phyloP scores from a whole-genome alignment of 2,113 vertebrate genomes.

The Thunnus maccoyii region DNA sequence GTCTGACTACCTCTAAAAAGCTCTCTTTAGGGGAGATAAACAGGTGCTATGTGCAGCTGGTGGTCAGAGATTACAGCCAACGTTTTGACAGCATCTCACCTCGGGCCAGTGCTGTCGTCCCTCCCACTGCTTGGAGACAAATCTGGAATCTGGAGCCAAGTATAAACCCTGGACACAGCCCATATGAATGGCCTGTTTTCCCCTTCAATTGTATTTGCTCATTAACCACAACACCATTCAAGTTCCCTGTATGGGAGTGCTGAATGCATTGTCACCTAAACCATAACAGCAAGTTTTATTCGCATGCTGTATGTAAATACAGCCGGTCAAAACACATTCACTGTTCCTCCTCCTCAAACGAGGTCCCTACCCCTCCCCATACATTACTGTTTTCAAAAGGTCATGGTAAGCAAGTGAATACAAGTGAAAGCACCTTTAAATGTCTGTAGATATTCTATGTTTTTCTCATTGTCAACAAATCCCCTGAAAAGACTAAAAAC shows the following conservation, averaged over 20 bases:
- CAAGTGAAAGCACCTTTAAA: background rate
- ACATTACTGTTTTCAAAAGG: background rate
- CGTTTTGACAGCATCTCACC: slow-evolving; percentile 62
- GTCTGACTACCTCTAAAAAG: slow-evolving; percentile 46
- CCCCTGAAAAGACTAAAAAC: background rate
- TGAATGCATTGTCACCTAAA: slow-evolving; percentile 33
- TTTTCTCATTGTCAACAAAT: background rate
- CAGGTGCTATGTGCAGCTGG: slow-evolving; percentile 72
- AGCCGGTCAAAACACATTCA: slow-evolving; percentile 22
- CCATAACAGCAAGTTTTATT: slow-evolving; percentile 1
- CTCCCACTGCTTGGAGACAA: slow-evolving; percentile 9
- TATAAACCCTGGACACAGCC: slow-evolving; percentile 1
- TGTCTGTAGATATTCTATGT: background rate
- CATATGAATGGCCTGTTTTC: background rate
- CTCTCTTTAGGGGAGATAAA: slow-evolving; percentile 61
- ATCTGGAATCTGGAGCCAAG: slow-evolving; percentile 21
- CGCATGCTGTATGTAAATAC: slow-evolving; percentile 26
- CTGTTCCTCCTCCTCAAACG: background rate
- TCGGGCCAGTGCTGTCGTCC: slow-evolving; percentile 37
- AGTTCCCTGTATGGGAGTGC: background rate
- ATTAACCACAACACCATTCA: slow-evolving; percentile 31
- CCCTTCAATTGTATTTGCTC: slow-evolving; percentile 29
- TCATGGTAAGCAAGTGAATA: background rate
- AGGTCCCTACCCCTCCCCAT: background rate
- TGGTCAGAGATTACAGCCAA: slow-evolving; percentile 73